A percentile compares a stretch with the other conserved stretches of the same genome.
Conservation (phyloP, 2,797 vertebrate genomes). For the Chelon labrosus region DNA sequence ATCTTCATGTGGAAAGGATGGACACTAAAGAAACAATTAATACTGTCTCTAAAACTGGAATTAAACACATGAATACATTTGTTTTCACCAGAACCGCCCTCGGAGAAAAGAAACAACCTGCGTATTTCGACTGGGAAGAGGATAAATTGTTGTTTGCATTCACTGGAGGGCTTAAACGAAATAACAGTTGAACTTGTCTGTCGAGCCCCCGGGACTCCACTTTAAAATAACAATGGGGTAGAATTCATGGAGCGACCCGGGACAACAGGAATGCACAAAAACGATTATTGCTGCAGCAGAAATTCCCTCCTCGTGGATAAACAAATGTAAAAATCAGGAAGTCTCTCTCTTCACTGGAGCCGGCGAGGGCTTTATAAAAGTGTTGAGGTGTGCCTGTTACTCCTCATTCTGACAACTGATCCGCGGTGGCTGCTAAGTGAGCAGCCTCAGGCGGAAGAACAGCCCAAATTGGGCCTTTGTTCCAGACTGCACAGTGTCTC, state of each 20-base stretch:
- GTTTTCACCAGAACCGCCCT: background rate
- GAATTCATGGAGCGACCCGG: constrained; percentile 11
- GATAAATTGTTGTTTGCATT: constrained; percentile 15
- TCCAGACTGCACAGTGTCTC: constrained; percentile 66
- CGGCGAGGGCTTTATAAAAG: constrained; percentile 17
- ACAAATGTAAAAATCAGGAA: constrained; percentile 21
- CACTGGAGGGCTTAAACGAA: constrained; percentile 29
- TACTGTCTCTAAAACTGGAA: background rate
- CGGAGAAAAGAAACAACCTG: background rate
- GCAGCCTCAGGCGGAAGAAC: constrained; percentile 64
- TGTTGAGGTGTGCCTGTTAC: constrained; percentile 40
- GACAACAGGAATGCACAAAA: constrained; percentile 15
- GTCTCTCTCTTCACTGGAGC: constrained; percentile 6
- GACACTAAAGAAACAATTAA: background rate
- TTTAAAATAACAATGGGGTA: constrained; percentile 24
- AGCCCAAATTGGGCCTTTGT: constrained; percentile 69
- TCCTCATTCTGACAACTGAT: constrained; percentile 38
- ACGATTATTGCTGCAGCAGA: constrained; percentile 19
- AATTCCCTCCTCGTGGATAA: constrained; percentile 16
- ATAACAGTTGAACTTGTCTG: constrained; percentile 27
- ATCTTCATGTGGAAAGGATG: background rate
- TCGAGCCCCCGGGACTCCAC: constrained; percentile 10
- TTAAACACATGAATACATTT: constrained; percentile 6
- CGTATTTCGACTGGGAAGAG: background rate
- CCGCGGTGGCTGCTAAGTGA: constrained; percentile 55